A percentile compares a stretch with the other conserved stretches of the same genome.
Evolutionary conservation across 2,113 vertebrate species (phyloP).

Genomic region (Isurus oxyrinchus): DNA sequence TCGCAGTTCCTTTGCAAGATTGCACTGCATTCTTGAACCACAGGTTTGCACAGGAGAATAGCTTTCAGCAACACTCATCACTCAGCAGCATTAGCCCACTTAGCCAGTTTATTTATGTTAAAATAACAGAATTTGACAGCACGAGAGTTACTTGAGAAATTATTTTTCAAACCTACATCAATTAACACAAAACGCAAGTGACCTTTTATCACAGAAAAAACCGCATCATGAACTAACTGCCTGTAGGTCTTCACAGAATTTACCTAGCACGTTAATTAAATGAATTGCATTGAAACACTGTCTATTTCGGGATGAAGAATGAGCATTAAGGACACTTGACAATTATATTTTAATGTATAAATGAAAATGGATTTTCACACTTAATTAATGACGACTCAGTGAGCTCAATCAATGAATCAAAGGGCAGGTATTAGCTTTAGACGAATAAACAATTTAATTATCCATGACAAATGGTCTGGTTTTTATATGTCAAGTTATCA

Average conservation of each 20-base stretch:
- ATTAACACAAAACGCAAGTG: neutral
- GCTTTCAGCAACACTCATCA: neutral
- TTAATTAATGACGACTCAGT: neutral
- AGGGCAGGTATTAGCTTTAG: neutral
- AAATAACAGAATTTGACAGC: neutral
- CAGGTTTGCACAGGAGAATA: neutral
- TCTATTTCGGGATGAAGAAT: neutral
- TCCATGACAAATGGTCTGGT: neutral
- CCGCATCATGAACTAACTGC: neutral
- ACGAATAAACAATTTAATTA: conserved; percentile 27
- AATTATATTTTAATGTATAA: neutral
- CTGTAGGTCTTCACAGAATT: neutral
- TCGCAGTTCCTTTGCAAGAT: neutral
- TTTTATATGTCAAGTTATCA: neutral
- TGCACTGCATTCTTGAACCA: neutral
- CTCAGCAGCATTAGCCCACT: neutral
- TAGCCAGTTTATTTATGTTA: neutral
- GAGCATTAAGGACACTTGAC: neutral
- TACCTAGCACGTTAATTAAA: neutral
- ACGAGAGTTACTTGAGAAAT: neutral
- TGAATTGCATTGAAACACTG: neutral
- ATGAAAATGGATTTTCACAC: conserved; percentile 1
- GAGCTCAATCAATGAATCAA: neutral
- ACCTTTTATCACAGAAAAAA: neutral
- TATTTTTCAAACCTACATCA: neutral